phyloP scores from a whole-genome alignment of 2,888 invertebrate species.

The Dolichopus griseipennis region DNA sequence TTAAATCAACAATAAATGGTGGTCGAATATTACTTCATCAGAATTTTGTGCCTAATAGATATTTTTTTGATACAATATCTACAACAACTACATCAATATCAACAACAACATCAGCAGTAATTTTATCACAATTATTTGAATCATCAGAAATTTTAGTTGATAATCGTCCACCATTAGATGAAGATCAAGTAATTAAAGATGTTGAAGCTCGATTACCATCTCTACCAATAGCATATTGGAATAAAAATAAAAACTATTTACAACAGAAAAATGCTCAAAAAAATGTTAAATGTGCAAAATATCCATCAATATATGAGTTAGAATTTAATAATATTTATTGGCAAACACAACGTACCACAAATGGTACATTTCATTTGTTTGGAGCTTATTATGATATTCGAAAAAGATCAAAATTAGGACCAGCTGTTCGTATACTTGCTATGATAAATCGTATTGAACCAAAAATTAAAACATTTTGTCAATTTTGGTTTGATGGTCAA shows the following conservation, averaged over 20 bases:
- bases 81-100: neutral
- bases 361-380: slow-evolving; percentile 84
- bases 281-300: slow-evolving; percentile 64
- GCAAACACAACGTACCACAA: slow-evolving; percentile 73
- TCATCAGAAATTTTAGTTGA: slow-evolving; percentile 42
- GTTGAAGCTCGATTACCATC: slow-evolving; percentile 74
- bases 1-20: neutral
- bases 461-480: slow-evolving; percentile 70
- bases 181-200: slow-evolving; percentile 67
- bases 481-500: slow-evolving; percentile 80
- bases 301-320: slow-evolving; percentile 80
- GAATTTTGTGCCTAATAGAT: neutral
- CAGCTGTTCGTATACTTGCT: slow-evolving; percentile 72
- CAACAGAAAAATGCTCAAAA: slow-evolving; percentile 47
- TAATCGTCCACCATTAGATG: slow-evolving; percentile 46
- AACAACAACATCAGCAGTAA: neutral
- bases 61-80: neutral
- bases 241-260: slow-evolving; percentile 59
- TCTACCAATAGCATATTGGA: slow-evolving; percentile 78
- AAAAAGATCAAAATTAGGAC: slow-evolving; percentile 66
- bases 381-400: slow-evolving; percentile 84
- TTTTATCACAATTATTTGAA: slow-evolving; percentile 26
- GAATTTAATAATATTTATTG: slow-evolving; percentile 91
- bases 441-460: slow-evolving; percentile 89
- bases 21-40: neutral